These are phyloP conservation scores for Ecliptopera silaceata DNA, from an alignment of 2,888 invertebrate species.

Conservation along the genomic window DNA sequence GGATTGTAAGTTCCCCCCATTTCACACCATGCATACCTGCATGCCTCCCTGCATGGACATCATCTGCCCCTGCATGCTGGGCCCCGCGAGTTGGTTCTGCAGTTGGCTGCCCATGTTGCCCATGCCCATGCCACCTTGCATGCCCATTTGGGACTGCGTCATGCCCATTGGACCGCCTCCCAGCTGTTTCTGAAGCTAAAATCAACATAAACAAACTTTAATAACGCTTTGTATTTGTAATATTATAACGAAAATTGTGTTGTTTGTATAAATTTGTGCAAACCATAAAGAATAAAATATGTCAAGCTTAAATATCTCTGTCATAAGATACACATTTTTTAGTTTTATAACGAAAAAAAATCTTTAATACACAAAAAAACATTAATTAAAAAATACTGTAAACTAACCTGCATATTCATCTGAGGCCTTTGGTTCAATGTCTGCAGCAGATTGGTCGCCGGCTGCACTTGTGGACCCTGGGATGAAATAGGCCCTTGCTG, in stretches of 20 bases:
- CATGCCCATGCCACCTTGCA: conserved; percentile 77
- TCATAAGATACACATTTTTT: too few relatives aligned
- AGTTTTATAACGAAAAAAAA: neutral
- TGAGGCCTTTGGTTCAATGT: conserved; percentile 87
- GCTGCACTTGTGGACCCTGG: conserved; percentile 79
- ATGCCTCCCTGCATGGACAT: conserved; percentile 71
- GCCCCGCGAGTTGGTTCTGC: conserved; percentile 44
- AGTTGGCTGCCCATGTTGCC: conserved; percentile 76
- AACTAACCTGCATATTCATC: conserved; percentile 76
- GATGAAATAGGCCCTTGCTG: conserved; percentile 67
- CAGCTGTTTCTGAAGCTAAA: conserved; percentile 80
- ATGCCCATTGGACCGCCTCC: conserved; percentile 80
- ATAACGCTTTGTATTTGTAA: too few relatives aligned
- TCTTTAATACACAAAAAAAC: neutral
- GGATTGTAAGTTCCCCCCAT: too few relatives aligned
- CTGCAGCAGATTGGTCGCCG: conserved; percentile 88
- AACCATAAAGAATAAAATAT: too few relatives aligned
- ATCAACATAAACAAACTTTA: neutral
- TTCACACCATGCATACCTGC: conserved; percentile 58
- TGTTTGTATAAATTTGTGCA: too few relatives aligned
- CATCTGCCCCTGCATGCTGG: conserved; percentile 62
- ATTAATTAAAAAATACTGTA: neutral
- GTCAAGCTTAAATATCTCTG: too few relatives aligned
- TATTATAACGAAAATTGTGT: too few relatives aligned
- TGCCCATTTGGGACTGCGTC: conserved; percentile 82